Evolutionary conservation across 2,113 vertebrate species (phyloP), one percentile per base, ranked within the genome.

Genomic region (Trogon melanurus): DNA sequence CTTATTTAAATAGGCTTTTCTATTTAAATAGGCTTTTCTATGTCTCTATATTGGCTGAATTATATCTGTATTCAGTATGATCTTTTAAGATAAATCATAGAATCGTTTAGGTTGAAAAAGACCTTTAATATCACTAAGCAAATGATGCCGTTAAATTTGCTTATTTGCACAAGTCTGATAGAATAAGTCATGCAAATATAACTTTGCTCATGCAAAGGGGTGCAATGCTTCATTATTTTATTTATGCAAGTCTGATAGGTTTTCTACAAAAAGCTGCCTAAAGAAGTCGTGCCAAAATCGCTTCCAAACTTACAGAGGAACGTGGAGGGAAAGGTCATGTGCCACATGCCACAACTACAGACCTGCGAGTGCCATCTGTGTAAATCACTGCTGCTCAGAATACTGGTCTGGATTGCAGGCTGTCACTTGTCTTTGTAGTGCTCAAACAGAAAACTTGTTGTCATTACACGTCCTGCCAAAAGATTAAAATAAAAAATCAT

Each of bases 341-440:
- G 45, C 32, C 34, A 3, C 6, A 62, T 53, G 16, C 0, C 11
- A 14, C 15, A 62, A 6, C 62, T 85, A 26, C 7, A 3, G n/a
- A 71, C 38, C 21, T 0, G 4, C 57, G 53, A 53, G n/a, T 47
- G 27, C 23, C 34, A 38, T 47, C 66, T 5, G 1, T 29, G 48
- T 71, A 25, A 32, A 51, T 47, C 50, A 22, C 26, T 60, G 82
- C 70, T 82, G n/a, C 76, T 81, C 34, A 23, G 41, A 62, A 14
- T 54, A 38, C 27, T 72, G 44, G 6, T 45, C 9, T 2, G 7
- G 48, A 13, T 54, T 34, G 47, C n/a, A 21, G 45, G 11, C 75
- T 73, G 8, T 22, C 10, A 14, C 25, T 65, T 47, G 14, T 2
- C 19, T 78, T 66, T 27, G 10, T 61, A 62, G 50, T 41, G 13